These are phyloP conservation scores for Harpagus bidentatus DNA, from an alignment of 2,113 vertebrate species.

Conservation along the genomic window DNA sequence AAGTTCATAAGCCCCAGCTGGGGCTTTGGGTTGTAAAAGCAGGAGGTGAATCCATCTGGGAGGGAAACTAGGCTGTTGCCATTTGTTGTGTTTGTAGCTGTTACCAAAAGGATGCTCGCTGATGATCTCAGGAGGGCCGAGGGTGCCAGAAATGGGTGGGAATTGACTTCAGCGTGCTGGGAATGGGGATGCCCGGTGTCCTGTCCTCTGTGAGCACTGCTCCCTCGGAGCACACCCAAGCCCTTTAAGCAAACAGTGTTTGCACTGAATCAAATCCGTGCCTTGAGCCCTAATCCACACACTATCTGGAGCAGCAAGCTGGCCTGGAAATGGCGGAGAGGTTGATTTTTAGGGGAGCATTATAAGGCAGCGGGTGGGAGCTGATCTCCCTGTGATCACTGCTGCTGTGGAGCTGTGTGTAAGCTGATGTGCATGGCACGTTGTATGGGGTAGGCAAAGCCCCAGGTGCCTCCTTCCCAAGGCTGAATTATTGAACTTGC, in stretches of 20 bases:
- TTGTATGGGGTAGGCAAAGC: background rate
- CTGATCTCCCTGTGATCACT: background rate
- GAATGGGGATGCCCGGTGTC: background rate
- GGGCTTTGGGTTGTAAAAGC: background rate
- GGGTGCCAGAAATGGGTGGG: background rate
- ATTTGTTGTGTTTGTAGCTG: background rate
- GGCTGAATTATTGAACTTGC: background rate
- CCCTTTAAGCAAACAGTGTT: background rate
- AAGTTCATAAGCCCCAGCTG: background rate
- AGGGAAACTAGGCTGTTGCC: background rate
- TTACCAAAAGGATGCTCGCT: background rate
- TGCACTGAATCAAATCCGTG: background rate
- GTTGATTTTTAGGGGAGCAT: background rate
- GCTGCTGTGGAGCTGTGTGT: background rate
- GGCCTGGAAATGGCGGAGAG: background rate
- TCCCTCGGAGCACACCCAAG: rapidly evolving
- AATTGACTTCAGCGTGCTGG: background rate
- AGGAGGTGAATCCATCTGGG: background rate
- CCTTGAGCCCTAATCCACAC: background rate
- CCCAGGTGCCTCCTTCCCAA: background rate
- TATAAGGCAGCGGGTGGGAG: background rate
- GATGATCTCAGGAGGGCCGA: background rate
- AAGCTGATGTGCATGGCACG: rapidly evolving
- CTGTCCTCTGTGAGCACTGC: rapidly evolving
- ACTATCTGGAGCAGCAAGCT: background rate